Percentiles rank a stretch among this genome's conserved stretches.
phyloP scores from a whole-genome alignment of 2,888 invertebrate genomes.

The Terebella lapidaria region DNA sequence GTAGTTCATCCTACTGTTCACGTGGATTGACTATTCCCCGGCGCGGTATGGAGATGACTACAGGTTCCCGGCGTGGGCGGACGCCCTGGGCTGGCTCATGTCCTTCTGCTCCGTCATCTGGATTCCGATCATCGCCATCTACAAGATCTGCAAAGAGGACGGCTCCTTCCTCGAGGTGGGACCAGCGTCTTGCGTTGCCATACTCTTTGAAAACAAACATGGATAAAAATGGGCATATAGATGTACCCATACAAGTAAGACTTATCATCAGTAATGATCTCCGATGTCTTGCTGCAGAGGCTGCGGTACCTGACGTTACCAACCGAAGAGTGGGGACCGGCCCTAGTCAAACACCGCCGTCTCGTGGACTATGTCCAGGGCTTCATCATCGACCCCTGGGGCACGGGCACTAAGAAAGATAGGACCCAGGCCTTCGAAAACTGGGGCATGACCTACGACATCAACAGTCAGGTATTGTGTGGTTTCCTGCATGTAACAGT shows the following conservation, averaged over 20 bases:
- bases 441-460: background rate
- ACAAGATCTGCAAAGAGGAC: conserved; percentile 17
- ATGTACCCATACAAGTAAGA: no score
- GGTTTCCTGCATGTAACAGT: no score
- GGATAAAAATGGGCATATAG: no score
- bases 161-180: conserved; percentile 12
- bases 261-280: no score
- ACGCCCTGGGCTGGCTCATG: conserved; percentile 35
- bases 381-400: conserved; percentile 34
- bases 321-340: conserved; percentile 44
- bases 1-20: conserved; percentile 27
- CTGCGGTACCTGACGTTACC: conserved; percentile 30
- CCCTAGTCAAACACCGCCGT: conserved; percentile 38
- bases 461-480: background rate
- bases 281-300: no score
- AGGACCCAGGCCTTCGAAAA: background rate
- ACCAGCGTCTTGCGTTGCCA: no score
- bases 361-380: conserved; percentile 34
- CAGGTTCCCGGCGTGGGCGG: conserved; percentile 28
- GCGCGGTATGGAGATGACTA: conserved; percentile 49
- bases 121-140: conserved; percentile 41
- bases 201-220: no score
- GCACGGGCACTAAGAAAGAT: conserved; percentile 5
- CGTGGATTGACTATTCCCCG: conserved; percentile 27
- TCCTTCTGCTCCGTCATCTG: conserved; percentile 40